Conservation (phyloP, 2,113 vertebrate species). For the Pterophyllum scalare region DNA sequence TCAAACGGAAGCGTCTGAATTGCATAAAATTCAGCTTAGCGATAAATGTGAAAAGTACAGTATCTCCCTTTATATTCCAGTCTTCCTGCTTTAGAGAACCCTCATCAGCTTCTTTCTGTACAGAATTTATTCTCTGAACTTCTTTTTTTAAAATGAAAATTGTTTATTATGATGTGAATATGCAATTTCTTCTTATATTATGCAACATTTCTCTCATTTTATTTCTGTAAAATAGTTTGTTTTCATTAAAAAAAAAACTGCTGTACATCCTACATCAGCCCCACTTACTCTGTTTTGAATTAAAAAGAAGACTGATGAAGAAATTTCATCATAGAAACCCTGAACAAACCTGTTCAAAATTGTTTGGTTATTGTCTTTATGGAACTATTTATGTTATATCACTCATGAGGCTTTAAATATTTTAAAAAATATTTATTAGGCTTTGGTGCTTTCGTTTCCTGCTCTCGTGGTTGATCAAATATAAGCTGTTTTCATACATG, state of each 20-base stretch:
- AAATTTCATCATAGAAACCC: not conserved
- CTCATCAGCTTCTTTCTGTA: conserved; percentile 27
- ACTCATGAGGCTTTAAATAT: not conserved
- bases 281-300: not conserved
- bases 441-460: not conserved
- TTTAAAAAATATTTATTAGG: not conserved
- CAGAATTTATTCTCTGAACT: conserved; percentile 49
- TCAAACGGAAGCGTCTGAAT: not conserved
- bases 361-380: no score
- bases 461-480: not conserved
- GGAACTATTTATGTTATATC: not conserved
- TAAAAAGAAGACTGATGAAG: not conserved
- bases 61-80: not conserved
- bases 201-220: conserved; percentile 26
- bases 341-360: no score
- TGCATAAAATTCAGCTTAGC: not conserved
- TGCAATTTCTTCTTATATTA: conserved; percentile 37
- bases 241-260: conserved; percentile 46
- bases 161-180: conserved; percentile 35
- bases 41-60: not conserved
- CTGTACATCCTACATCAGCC: not conserved
- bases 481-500: not conserved
- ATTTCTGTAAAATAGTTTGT: conserved; percentile 45
- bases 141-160: conserved; percentile 17
- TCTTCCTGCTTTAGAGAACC: conserved; percentile 20